A percentile compares a stretch with the other conserved stretches of the same genome.
These are phyloP conservation scores for Tenebrio molitor DNA, from an alignment of 1,140 invertebrate species.

Conservation along the genomic window DNA sequence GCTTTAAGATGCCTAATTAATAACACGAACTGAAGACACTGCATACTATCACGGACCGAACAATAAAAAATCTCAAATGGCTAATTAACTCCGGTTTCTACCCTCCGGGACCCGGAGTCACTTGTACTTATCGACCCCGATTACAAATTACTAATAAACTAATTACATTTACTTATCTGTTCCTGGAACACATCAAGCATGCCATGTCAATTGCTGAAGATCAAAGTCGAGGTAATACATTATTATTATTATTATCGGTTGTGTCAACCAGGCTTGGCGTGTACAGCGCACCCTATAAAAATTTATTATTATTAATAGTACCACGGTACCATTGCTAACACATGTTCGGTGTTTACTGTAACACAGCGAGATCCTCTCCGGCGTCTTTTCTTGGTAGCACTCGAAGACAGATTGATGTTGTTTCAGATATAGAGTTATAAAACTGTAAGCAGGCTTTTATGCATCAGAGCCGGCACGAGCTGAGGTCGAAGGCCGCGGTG, in stretches of 20 bases:
- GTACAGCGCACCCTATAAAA: neutral
- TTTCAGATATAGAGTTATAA: slow-evolving; percentile 31
- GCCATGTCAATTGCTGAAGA: slow-evolving; percentile 23
- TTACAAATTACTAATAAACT: neutral
- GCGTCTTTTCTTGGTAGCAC: slow-evolving; percentile 25
- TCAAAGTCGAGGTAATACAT: slow-evolving; percentile 18
- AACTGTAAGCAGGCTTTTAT: slow-evolving; percentile 31
- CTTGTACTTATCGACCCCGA: neutral
- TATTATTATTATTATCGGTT: neutral
- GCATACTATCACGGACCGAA: slow-evolving; percentile 4
- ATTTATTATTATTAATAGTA: slow-evolving; percentile 28
- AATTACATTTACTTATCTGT: slow-evolving; percentile 21
- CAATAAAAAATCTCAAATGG: slow-evolving; percentile 16
- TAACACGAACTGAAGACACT: slow-evolving; percentile 25
- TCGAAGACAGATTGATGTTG: slow-evolving; percentile 34
- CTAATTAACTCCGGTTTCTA: slow-evolving; percentile 9
- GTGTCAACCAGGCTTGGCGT: neutral
- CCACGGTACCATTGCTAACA: neutral
- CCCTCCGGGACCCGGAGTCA: neutral
- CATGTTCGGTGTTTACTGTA: slow-evolving; percentile 7
- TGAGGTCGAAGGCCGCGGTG: slow-evolving; percentile 33
- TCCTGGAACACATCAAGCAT: slow-evolving; percentile 6
- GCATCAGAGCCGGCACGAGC: slow-evolving; percentile 30
- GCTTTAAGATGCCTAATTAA: slow-evolving; percentile 20
- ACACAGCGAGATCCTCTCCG: neutral